Evolutionary conservation across 1,140 invertebrate species (phyloP).

Genomic region (Conopomorpha cramerella): DNA sequence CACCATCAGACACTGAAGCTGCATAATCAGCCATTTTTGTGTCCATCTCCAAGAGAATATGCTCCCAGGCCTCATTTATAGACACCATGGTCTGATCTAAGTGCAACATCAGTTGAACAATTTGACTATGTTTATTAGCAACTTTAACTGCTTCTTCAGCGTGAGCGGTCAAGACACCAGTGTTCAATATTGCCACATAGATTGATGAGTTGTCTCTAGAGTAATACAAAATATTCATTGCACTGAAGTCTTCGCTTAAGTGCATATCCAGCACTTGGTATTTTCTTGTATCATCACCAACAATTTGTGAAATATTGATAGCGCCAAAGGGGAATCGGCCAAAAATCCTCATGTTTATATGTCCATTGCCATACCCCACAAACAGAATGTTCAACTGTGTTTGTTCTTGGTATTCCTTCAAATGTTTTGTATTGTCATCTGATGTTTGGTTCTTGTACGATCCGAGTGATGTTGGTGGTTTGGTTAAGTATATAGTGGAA

Average conservation of each 20-base stretch:
- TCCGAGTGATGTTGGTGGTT: conserved; percentile 36
- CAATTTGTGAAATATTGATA: conserved; percentile 65
- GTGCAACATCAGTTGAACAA: conserved; percentile 70
- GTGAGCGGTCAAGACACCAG: conserved; percentile 68
- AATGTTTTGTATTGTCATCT: conserved; percentile 62
- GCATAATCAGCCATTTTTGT: conserved; percentile 89
- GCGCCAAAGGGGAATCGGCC: conserved; percentile 81
- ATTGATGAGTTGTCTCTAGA: conserved; percentile 55
- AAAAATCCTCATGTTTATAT: conserved; percentile 78
- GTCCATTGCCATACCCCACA: conserved; percentile 74
- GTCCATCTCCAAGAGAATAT: conserved; percentile 92
- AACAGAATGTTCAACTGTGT: conserved; percentile 77
- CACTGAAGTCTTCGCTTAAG: conserved; percentile 65
- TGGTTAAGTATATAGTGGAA: conserved; percentile 58
- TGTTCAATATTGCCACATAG: conserved; percentile 66
- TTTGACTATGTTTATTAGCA: conserved; percentile 73
- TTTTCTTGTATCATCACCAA: conserved; percentile 55
- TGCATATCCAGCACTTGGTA: conserved; percentile 66
- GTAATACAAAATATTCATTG: conserved; percentile 62
- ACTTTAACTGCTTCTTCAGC: conserved; percentile 71
- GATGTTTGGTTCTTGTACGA: conserved; percentile 47
- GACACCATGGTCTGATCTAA: conserved; percentile 77
- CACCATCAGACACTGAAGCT: conserved; percentile 75
- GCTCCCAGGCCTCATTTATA: conserved; percentile 94
- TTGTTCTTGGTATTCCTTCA: conserved; percentile 71